phyloP scores from a whole-genome alignment of 2,113 vertebrate species.

The Rhinichthys klamathensis region DNA sequence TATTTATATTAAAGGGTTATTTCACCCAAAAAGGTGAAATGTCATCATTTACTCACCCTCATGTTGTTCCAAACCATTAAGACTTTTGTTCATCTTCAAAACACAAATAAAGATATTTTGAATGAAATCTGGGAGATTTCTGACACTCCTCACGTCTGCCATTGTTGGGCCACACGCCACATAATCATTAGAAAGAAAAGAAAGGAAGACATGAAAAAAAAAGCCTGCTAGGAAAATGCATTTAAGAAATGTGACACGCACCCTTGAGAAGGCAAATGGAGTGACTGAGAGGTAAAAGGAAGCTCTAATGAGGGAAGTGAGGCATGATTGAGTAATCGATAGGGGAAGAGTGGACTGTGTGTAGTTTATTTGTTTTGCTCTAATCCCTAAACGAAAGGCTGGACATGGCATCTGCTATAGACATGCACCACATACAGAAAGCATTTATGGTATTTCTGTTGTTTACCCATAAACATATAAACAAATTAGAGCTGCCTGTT shows the following conservation, averaged over 20 bases:
- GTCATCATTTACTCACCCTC: too few relatives aligned
- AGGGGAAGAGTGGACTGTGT: not conserved
- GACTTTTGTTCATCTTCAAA: too few relatives aligned
- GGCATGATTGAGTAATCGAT: constrained; percentile 28
- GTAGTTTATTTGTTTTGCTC: not conserved
- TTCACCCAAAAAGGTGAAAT: too few relatives aligned
- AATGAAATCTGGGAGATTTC: too few relatives aligned
- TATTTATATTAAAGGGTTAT: not conserved
- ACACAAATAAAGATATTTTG: too few relatives aligned
- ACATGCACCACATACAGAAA: not conserved
- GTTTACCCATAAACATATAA: not conserved
- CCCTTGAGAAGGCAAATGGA: constrained; percentile 20
- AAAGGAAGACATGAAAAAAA: not conserved
- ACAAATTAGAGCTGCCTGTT: not conserved
- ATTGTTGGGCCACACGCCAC: not conserved
- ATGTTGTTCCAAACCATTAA: too few relatives aligned
- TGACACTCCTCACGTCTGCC: not conserved
- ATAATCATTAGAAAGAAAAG: not conserved
- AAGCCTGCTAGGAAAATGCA: not conserved
- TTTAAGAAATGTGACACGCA: constrained; percentile 10
- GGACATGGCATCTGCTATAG: not conserved
- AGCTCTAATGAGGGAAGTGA: constrained; percentile 29
- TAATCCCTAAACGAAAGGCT: not conserved
- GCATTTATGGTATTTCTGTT: not conserved
- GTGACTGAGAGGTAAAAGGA: constrained; percentile 23